These are phyloP conservation scores for Calliscelio sp. DNA, from an alignment of 2,888 invertebrate genomes.

Conservation along the genomic window DNA sequence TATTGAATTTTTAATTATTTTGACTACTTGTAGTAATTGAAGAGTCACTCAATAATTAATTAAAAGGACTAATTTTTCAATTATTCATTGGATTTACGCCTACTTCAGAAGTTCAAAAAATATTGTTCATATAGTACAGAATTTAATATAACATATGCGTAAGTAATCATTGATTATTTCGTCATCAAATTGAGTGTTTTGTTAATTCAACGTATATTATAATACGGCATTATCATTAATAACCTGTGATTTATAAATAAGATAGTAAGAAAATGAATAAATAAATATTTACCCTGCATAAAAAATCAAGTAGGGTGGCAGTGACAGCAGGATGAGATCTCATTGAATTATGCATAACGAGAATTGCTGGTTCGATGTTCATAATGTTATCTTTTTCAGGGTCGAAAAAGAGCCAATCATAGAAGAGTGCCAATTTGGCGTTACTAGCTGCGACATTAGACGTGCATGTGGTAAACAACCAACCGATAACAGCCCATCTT, in stretches of 20 bases:
- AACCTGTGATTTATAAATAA: not conserved
- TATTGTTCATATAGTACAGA: no score
- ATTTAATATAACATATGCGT: no score
- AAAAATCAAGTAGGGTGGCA: slow-evolving; percentile 95
- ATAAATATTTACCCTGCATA: slow-evolving; percentile 91
- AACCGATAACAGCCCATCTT: slow-evolving; percentile 97
- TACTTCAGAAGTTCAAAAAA: no score
- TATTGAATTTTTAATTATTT: no score
- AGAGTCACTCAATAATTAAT: no score
- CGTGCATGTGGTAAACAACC: slow-evolving; percentile 96
- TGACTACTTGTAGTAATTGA: no score
- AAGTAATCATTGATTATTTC: no score
- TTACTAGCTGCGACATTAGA: slow-evolving; percentile 95
- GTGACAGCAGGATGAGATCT: slow-evolving; percentile 96
- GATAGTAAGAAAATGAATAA: not conserved
- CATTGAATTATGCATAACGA: slow-evolving; percentile 98
- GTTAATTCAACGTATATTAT: no score
- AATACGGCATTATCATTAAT: not conserved
- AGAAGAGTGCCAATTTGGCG: slow-evolving; percentile 96
- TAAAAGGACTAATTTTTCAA: no score
- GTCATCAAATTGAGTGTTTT: no score
- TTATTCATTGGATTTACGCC: no score
- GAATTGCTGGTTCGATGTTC: slow-evolving; percentile 97
- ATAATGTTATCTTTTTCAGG: slow-evolving; percentile 97
- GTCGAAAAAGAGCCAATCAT: slow-evolving; percentile 97